Conservation (phyloP, 2,113 vertebrate genomes). For the Corvus hawaiiensis region DNA sequence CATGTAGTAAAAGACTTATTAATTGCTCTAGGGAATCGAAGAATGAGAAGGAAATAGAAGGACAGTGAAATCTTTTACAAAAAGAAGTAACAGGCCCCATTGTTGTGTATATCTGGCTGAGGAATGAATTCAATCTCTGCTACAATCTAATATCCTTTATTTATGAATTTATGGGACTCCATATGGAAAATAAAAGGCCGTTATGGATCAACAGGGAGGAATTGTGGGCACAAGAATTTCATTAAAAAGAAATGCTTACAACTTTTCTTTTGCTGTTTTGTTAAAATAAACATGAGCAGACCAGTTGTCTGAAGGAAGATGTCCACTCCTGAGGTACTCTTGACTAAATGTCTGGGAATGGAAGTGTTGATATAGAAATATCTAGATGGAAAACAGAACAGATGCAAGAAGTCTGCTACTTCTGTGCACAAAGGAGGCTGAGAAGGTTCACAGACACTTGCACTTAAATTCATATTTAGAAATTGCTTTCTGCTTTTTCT, state of each 20-base stretch:
- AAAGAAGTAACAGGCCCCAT: background rate
- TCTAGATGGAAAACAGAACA: background rate
- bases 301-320: background rate
- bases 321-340: background rate
- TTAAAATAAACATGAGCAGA: background rate
- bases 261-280: background rate
- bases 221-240: background rate
- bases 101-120: background rate
- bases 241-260: background rate
- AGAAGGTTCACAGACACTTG: background rate
- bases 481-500: constrained; percentile 1
- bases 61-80: background rate
- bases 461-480: background rate
- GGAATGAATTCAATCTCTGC: background rate
- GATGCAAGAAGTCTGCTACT: background rate
- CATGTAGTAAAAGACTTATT: background rate
- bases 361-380: background rate
- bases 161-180: background rate
- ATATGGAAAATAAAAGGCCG: background rate
- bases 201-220: background rate
- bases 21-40: background rate
- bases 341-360: background rate
- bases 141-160: background rate
- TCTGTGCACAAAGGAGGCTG: background rate
- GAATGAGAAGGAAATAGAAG: background rate